phyloP scores from a whole-genome alignment of 2,888 invertebrate genomes.

The Drosophila birchii region DNA sequence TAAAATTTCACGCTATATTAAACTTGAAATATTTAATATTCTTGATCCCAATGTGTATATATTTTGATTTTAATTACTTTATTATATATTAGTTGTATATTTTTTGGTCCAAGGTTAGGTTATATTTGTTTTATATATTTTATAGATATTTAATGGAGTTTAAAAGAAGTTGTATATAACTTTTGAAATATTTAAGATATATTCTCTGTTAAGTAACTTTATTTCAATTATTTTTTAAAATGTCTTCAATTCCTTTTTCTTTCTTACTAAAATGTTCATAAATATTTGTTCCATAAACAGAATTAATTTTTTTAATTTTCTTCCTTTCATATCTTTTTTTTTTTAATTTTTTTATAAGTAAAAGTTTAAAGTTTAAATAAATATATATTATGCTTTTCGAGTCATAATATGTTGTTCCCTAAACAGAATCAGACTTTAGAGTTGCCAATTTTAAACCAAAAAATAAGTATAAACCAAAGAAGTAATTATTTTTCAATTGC shows the following conservation, averaged over 20 bases:
- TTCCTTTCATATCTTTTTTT: not conserved
- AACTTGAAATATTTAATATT: slow-evolving; percentile 30
- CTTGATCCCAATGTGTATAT: slow-evolving; percentile 27
- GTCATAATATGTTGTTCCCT: slow-evolving; percentile 58
- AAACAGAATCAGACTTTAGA: slow-evolving; percentile 73
- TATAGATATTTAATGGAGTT: not conserved
- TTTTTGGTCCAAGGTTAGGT: slow-evolving; percentile 27
- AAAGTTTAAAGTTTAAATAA: slow-evolving; percentile 16
- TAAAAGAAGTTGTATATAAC: slow-evolving; percentile 6
- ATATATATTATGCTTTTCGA: slow-evolving; percentile 1
- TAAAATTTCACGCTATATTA: slow-evolving; percentile 30
- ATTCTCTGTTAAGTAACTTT: not conserved
- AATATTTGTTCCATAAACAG: not conserved
- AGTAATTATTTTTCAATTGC: slow-evolving; percentile 72
- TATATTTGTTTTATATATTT: not conserved
- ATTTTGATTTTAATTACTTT: slow-evolving; percentile 30
- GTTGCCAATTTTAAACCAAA: slow-evolving; percentile 9
- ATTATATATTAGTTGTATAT: slow-evolving; percentile 4
- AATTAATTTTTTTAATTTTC: not conserved
- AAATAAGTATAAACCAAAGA: slow-evolving; percentile 30
- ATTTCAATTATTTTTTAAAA: not conserved
- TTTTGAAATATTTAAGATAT: not conserved
- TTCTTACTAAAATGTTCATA: too few species aligned
- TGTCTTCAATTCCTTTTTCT: not conserved
- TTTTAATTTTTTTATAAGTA: not conserved